Conservation (phyloP, 2,888 invertebrate species). For the Caradrina kadenii region DNA sequence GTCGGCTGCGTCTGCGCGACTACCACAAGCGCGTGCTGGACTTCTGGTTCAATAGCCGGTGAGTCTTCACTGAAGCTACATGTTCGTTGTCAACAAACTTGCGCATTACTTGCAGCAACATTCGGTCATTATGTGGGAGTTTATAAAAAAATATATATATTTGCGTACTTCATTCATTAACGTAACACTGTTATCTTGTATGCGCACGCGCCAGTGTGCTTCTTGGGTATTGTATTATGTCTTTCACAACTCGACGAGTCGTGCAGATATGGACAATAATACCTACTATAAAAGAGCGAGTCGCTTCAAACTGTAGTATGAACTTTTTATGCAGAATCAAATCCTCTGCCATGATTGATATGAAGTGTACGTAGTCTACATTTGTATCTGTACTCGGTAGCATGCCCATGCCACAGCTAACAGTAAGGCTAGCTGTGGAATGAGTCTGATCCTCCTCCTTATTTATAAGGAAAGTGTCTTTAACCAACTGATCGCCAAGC, state of each 20-base stretch:
- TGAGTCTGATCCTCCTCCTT: too few relatives aligned
- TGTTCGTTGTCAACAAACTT: too few relatives aligned
- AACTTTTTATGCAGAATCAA: too few relatives aligned
- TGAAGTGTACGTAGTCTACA: not conserved
- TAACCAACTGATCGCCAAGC: not conserved
- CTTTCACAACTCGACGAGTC: not conserved
- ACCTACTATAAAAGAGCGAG: not conserved
- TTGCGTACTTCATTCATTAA: slow-evolving; percentile 37
- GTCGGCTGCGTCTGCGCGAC: slow-evolving; percentile 34
- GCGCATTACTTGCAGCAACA: too few relatives aligned
- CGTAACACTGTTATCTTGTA: slow-evolving; percentile 35
- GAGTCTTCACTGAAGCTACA: slow-evolving; percentile 3
- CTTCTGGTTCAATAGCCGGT: slow-evolving; percentile 65
- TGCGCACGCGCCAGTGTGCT: slow-evolving; percentile 13
- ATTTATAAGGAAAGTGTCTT: too few relatives aligned
- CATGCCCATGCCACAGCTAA: not conserved
- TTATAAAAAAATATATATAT: slow-evolving; percentile 39
- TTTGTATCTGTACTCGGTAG: not conserved
- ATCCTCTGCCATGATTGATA: too few relatives aligned
- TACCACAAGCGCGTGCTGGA: slow-evolving; percentile 62
- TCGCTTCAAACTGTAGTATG: not conserved
- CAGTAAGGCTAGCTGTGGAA: too few relatives aligned
- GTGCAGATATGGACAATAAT: slow-evolving; percentile 6
- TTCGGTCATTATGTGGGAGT: not conserved
- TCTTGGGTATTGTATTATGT: not conserved